These are phyloP conservation scores for Bombus pascuorum DNA, from an alignment of 1,140 invertebrate genomes.

Conservation along the genomic window DNA sequence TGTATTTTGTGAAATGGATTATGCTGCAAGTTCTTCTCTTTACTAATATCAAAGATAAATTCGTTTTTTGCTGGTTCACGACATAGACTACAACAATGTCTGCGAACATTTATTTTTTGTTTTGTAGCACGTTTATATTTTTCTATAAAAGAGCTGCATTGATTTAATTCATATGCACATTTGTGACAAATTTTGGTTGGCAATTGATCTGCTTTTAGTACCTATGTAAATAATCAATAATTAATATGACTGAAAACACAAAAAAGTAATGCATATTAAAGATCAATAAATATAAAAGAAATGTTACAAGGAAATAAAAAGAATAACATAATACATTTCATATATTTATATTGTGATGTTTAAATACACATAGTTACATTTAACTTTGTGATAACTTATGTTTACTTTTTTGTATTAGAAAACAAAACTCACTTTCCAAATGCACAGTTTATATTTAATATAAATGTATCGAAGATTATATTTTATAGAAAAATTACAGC, in stretches of 20 bases:
- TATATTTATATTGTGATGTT: background rate
- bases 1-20: slow-evolving; percentile 68
- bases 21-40: slow-evolving; percentile 62
- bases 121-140: slow-evolving; percentile 65
- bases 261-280: background rate
- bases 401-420: background rate
- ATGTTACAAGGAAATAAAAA: background rate
- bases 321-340: background rate
- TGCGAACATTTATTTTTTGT: background rate
- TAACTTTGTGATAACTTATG: background rate
- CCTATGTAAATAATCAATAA: slow-evolving; percentile 43
- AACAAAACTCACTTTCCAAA: background rate
- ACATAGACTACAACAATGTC: slow-evolving; percentile 69
- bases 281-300: background rate
- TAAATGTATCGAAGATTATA: background rate
- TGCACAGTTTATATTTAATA: background rate
- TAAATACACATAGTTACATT: background rate
- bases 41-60: slow-evolving; percentile 71
- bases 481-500: background rate
- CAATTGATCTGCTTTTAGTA: slow-evolving; percentile 58
- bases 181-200: slow-evolving; percentile 77
- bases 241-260: background rate
- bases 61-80: slow-evolving; percentile 60
- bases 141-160: slow-evolving; percentile 77
- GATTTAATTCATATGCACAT: slow-evolving; percentile 78